phyloP scores from a whole-genome alignment of 2,113 vertebrate genomes.

The Numida meleagris region DNA sequence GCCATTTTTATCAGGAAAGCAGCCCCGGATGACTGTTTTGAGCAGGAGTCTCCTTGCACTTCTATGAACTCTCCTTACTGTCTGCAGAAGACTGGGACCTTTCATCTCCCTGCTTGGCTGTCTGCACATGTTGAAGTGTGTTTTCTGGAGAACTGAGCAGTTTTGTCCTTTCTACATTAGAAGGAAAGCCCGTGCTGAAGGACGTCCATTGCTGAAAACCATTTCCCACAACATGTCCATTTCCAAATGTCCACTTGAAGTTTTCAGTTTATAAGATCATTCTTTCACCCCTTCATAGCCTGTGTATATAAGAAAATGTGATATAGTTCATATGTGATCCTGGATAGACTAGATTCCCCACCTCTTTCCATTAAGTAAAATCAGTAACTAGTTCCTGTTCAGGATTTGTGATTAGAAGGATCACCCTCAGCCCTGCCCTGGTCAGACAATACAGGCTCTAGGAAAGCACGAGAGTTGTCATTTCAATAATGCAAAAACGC shows the following conservation, averaged over 20 bases:
- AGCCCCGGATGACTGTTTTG: neutral
- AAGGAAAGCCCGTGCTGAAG: neutral
- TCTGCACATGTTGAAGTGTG: neutral
- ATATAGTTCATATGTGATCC: constrained; percentile 28
- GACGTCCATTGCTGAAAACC: neutral
- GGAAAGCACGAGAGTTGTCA: constrained; percentile 58
- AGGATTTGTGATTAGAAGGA: constrained; percentile 60
- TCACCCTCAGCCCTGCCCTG: neutral
- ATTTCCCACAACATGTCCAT: neutral
- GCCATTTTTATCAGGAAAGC: neutral
- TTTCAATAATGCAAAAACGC: constrained; percentile 75
- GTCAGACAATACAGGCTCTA: constrained; percentile 54
- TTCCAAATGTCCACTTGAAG: neutral
- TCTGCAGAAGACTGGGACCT: neutral
- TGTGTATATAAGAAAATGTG: neutral
- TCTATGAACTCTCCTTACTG: neutral
- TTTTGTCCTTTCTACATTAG: neutral
- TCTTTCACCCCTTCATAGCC: neutral
- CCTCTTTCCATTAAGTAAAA: constrained; percentile 39
- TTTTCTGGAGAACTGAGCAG: neutral
- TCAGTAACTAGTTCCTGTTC: constrained; percentile 48
- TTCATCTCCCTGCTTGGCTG: neutral
- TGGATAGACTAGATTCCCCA: constrained; percentile 60
- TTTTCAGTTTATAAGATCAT: neutral
- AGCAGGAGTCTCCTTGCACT: neutral